Percentiles rank a stretch among this genome's conserved stretches.
Conservation (phyloP, 1,140 invertebrate genomes). For the Galleria mellonella region DNA sequence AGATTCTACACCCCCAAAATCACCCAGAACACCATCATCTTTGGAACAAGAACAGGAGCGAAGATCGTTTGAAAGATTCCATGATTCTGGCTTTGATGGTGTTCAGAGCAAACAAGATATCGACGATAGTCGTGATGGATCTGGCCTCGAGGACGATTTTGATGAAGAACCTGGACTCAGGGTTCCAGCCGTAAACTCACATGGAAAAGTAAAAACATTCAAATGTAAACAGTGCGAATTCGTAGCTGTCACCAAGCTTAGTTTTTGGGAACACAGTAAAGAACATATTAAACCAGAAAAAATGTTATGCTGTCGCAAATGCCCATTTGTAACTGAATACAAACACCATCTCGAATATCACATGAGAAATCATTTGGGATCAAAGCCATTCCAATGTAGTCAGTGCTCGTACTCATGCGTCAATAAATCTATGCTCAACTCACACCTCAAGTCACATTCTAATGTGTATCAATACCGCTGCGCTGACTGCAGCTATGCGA, state of each 20-base stretch:
- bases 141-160: constrained; percentile 73
- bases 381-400: constrained; percentile 97
- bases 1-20: constrained; percentile 74
- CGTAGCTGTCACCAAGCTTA: constrained; percentile 88
- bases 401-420: constrained; percentile 96
- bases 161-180: constrained; percentile 79
- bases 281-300: constrained; percentile 95
- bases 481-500: constrained; percentile 95
- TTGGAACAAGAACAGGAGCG: constrained; percentile 40
- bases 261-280: constrained; percentile 95
- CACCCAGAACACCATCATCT: constrained; percentile 60
- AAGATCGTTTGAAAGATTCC: constrained; percentile 41
- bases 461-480: constrained; percentile 98
- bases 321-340: constrained; percentile 98
- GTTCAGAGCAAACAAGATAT: constrained; percentile 38
- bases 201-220: constrained; percentile 90
- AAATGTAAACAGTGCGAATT: constrained; percentile 95
- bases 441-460: constrained; percentile 98
- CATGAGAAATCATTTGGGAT: constrained; percentile 94
- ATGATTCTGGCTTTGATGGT: constrained; percentile 55
- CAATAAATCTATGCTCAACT: constrained; percentile 99
- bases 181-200: constrained; percentile 84
- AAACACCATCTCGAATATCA: constrained; percentile 99
- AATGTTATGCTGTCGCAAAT: constrained; percentile 91
- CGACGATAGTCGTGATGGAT: constrained; percentile 66